phyloP scores from a whole-genome alignment of 2,797 vertebrate species.

The Garrulus glandarius region DNA sequence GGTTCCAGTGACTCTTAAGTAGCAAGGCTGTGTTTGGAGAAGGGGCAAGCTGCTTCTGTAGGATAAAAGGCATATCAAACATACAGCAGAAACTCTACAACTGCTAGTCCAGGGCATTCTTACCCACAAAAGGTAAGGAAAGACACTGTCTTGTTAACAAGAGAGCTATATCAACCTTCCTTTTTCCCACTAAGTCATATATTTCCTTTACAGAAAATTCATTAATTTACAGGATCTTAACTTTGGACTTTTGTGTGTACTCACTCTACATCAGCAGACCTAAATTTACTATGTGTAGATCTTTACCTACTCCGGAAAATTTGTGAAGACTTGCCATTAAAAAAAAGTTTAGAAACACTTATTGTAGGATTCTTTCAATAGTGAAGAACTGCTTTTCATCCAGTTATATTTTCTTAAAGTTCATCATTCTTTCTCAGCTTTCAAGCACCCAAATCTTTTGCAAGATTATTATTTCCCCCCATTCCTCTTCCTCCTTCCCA shows the following conservation, averaged over 20 bases:
- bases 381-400: not conserved
- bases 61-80: not conserved
- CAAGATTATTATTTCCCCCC: not conserved
- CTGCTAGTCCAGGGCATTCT: not conserved
- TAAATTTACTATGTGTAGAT: not conserved
- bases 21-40: not conserved
- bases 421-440: not conserved
- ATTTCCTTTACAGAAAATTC: not conserved
- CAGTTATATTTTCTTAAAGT: not conserved
- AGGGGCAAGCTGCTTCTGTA: not conserved
- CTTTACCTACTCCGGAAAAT: not conserved
- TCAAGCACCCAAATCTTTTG: not conserved
- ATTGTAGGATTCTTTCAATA: not conserved
- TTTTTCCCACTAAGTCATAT: not conserved
- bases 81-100: not conserved
- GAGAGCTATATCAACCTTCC: not conserved
- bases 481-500: not conserved
- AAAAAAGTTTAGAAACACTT: not conserved
- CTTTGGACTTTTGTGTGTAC: not conserved
- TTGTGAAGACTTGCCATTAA: not conserved
- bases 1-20: not conserved
- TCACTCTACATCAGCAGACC: not conserved
- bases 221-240: not conserved
- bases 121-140: not conserved
- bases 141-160: not conserved